These are phyloP conservation scores for Tragelaphus imberbis DNA, from an alignment of 2,113 vertebrate genomes.

Conservation along the genomic window DNA sequence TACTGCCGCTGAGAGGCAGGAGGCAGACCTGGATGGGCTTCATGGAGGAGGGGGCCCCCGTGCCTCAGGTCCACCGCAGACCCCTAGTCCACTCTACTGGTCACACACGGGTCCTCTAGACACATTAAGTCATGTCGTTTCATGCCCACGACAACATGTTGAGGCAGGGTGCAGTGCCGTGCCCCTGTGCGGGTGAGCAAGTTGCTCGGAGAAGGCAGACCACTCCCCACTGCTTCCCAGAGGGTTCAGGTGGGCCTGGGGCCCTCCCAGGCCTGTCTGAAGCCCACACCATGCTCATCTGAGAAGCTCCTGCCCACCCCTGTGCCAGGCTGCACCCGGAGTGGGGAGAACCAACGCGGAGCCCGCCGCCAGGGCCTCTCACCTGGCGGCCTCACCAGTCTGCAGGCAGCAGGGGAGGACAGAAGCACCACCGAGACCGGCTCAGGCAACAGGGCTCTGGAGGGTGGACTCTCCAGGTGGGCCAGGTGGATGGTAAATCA, in stretches of 20 bases:
- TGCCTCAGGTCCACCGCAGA: neutral
- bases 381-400: neutral
- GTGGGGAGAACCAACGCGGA: accelerated
- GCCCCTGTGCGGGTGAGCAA: neutral
- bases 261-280: neutral
- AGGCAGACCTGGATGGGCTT: neutral
- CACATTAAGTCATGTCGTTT: neutral
- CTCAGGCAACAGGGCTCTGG: neutral
- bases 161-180: neutral
- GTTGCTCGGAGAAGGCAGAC: neutral
- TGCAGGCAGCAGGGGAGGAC: neutral
- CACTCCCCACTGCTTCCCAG: neutral
- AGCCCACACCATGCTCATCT: neutral
- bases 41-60: accelerated
- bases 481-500: neutral
- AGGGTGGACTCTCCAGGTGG: neutral
- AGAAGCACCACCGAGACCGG: accelerated
- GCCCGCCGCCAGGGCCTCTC: neutral
- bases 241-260: neutral
- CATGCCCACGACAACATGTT: neutral
- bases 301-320: neutral
- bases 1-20: neutral
- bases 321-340: neutral
- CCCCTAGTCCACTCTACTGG: neutral
- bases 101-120: neutral